A percentile compares a stretch with the other conserved stretches of the same genome.
These are phyloP conservation scores for Epizoanthus stellaris DNA, from an alignment of 92 coral and sea anemone genomes.

Conservation along the genomic window DNA sequence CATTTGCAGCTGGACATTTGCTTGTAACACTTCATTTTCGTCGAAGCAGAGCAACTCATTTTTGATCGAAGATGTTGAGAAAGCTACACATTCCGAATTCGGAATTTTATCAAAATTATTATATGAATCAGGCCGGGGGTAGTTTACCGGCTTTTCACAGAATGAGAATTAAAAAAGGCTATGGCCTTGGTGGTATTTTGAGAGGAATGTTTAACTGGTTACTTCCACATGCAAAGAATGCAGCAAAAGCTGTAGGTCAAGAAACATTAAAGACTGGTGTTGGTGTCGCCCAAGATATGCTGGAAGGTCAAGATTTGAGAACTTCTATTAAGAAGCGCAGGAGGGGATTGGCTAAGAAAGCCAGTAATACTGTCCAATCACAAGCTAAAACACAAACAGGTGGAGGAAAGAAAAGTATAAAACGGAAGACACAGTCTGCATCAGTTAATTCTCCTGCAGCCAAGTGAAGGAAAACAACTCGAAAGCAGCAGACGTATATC, in stretches of 20 bases:
- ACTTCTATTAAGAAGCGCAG: not conserved
- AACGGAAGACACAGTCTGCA: no score
- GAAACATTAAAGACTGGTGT: slow-evolving; percentile 50
- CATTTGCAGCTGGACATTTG: slow-evolving; percentile 57
- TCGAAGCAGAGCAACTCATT: slow-evolving; percentile 24
- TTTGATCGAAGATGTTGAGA: not conserved
- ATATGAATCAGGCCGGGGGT: slow-evolving; percentile 43
- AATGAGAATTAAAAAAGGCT: slow-evolving; percentile 43
- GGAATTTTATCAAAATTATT: slow-evolving; percentile 28
- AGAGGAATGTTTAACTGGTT: slow-evolving; percentile 41
- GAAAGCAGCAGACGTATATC: no score
- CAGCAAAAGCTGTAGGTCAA: slow-evolving; percentile 38
- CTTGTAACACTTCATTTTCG: slow-evolving; percentile 59
- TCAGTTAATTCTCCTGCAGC: no score
- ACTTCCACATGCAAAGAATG: slow-evolving; percentile 31
- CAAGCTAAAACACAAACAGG: no score
- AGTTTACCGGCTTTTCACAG: slow-evolving; percentile 40
- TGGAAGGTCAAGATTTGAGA: slow-evolving; percentile 29
- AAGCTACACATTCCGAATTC: not conserved
- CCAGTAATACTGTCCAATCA: no score
- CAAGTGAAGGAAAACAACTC: no score
- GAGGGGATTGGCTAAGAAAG: no score
- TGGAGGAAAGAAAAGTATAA: no score
- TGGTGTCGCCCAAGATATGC: slow-evolving; percentile 33
- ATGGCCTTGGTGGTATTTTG: slow-evolving; percentile 46